phyloP scores from a whole-genome alignment of 2,113 vertebrate species.

The Macrotis lagotis region DNA sequence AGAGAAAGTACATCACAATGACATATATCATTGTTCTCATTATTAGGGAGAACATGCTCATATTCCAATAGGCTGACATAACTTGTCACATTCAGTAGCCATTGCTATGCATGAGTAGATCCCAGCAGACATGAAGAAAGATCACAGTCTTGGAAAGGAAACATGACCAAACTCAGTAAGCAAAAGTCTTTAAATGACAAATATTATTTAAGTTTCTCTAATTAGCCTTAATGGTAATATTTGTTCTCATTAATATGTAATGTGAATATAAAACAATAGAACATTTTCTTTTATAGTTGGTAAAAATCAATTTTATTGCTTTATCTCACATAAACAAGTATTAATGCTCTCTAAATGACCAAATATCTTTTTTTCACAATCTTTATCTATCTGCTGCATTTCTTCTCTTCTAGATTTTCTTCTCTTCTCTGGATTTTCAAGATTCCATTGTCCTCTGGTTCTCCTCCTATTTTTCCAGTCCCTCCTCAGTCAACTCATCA shows the following conservation, averaged over 20 bases:
- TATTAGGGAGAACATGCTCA: slow-evolving; percentile 8
- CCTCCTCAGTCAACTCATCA: neutral
- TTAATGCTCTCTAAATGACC: neutral
- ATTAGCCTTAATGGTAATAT: neutral
- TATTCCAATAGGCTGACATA: slow-evolving; percentile 37
- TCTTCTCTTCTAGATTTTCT: neutral
- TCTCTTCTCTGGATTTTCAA: neutral
- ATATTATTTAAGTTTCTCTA: neutral
- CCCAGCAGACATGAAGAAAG: slow-evolving; percentile 44
- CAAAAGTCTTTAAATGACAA: slow-evolving; percentile 9
- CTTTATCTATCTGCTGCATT: neutral
- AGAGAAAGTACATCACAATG: slow-evolving; percentile 11
- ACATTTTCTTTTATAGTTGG: neutral
- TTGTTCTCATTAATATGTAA: neutral
- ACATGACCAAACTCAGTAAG: slow-evolving; percentile 55
- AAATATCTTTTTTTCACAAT: neutral
- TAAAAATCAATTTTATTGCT: neutral
- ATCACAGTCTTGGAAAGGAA: slow-evolving; percentile 43
- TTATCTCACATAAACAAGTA: neutral
- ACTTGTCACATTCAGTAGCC: slow-evolving; percentile 59
- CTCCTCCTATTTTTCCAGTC: neutral
- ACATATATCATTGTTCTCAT: slow-evolving; percentile 48
- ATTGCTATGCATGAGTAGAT: slow-evolving; percentile 41
- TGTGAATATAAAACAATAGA: neutral
- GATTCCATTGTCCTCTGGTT: neutral